Conservation (phyloP, 2,888 invertebrate species). For the Dexiosoma caninum region DNA sequence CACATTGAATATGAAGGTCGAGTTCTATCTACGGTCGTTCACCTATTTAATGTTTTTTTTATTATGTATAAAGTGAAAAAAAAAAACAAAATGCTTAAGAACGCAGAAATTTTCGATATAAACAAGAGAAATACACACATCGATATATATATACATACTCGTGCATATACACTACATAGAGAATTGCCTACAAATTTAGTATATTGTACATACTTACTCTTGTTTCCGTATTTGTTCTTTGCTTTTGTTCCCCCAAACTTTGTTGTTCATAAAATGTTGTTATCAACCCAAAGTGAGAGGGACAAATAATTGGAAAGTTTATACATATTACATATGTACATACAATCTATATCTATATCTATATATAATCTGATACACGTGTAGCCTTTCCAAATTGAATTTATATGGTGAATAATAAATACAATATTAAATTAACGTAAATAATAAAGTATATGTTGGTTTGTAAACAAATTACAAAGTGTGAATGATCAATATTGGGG, state of each 20-base stretch:
- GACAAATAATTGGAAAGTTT: not conserved
- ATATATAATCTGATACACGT: slow-evolving; percentile 36
- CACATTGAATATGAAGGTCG: slow-evolving; percentile 78
- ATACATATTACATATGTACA: not conserved
- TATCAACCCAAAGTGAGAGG: not conserved
- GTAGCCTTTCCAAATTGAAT: slow-evolving; percentile 15
- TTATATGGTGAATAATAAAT: not conserved
- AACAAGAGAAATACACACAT: not conserved
- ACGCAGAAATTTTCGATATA: slow-evolving; percentile 15
- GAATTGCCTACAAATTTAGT: not conserved
- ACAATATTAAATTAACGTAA: not conserved
- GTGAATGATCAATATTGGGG: too few species aligned
- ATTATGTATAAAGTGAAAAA: slow-evolving; percentile 64
- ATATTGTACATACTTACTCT: not conserved
- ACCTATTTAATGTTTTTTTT: slow-evolving; percentile 70
- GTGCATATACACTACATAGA: not conserved
- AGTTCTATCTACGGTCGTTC: slow-evolving; percentile 77
- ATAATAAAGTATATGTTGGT: too few species aligned
- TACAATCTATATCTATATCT: not conserved
- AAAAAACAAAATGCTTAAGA: too few species aligned
- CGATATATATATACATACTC: not conserved
- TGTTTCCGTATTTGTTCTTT: not conserved
- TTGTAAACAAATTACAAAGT: too few species aligned
- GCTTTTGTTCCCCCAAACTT: not conserved
- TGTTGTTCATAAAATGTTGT: slow-evolving; percentile 5